These are phyloP conservation scores for Dryobotodes eremita DNA, from an alignment of 2,888 invertebrate genomes.

Conservation along the genomic window DNA sequence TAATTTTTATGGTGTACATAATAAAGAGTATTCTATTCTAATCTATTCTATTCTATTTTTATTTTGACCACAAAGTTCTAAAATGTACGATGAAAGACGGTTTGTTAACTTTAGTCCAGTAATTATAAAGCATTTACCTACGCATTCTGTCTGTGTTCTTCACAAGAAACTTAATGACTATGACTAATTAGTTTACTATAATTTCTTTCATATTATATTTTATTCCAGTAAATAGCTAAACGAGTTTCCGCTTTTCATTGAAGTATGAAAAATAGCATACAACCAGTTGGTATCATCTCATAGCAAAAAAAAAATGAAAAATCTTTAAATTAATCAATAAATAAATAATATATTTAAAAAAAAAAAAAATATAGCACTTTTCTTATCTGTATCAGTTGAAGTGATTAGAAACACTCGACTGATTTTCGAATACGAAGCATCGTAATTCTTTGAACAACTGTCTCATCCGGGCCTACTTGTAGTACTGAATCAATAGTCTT, in stretches of 20 bases:
- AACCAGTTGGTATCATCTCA: not conserved
- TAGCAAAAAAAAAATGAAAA: too few relatives aligned
- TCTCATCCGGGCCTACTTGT: constrained; percentile 20
- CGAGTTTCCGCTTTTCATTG: too few relatives aligned
- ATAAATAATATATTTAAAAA: too few relatives aligned
- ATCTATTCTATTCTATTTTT: too few relatives aligned
- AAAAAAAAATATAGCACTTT: too few relatives aligned
- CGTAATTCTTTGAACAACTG: constrained; percentile 16
- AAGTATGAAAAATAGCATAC: not conserved
- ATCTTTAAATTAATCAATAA: too few relatives aligned
- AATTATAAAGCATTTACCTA: not conserved
- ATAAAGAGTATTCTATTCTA: too few relatives aligned
- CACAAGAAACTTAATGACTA: constrained; percentile 13
- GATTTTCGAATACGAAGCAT: constrained; percentile 11
- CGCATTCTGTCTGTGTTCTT: not conserved
- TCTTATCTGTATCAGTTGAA: constrained; percentile 9
- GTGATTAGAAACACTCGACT: constrained; percentile 6
- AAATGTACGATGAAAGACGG: too few relatives aligned
- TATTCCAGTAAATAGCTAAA: too few relatives aligned
- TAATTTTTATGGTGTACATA: too few relatives aligned
- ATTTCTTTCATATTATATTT: not conserved
- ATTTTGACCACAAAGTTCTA: too few relatives aligned
- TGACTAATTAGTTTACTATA: constrained; percentile 8
- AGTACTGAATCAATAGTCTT: constrained; percentile 25
- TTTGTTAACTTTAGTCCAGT: too few relatives aligned